Base-by-base conservation (phyloP, 2,888 invertebrate species). In the Chalcosyrphus nemorum region DNA sequence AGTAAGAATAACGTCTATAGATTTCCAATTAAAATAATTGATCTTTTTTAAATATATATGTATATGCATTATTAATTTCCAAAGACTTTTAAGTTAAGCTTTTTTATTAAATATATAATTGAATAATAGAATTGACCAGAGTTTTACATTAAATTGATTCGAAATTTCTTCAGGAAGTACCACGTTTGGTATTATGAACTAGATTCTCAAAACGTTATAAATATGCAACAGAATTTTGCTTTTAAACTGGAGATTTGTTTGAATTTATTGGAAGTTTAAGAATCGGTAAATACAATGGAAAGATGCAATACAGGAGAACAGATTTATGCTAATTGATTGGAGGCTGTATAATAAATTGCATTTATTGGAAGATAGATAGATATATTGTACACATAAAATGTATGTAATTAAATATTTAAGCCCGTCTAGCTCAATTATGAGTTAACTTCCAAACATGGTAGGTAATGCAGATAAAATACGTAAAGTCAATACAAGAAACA, bases 111-210 rank as follows among this genome's bases (percentile, higher is more conserved):
- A 66, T 68, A 71, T 68, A 72, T 81, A 84, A 84, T 84, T 84
- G 84, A 84, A 52, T 68, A 66, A 59, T 75, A 43, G 57, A 84
- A 84, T 84, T 84, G 84, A 84, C 84, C 74, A 59, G 70, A 68
- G 61, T 52, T 72, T 78, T 50, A 15, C 19, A 57, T 50, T 74
- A 52, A 84, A 80, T 84, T 80, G 84, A 74, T 74, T 70, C 47
- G 41, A 56, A 54, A 45, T 68, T 74, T 63, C 38, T 50, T 72
- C 38, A 66, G 81, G 74, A 78, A 84, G 68, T 52, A 68, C 52
- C 70, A 75, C 56, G 35, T 63, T 80, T 43, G 32, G 2, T 43
- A n/a, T 47, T 57, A 52, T 50, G 21, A 57, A 65, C 9, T 65
- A 50, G 35, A 45, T 63, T 54, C 57, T 59, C 15, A 17, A 4